A percentile compares a stretch with the other conserved stretches of the same genome.
These are phyloP conservation scores for Phoebastria nigripes DNA, from an alignment of 2,797 vertebrate genomes.

Conservation along the genomic window DNA sequence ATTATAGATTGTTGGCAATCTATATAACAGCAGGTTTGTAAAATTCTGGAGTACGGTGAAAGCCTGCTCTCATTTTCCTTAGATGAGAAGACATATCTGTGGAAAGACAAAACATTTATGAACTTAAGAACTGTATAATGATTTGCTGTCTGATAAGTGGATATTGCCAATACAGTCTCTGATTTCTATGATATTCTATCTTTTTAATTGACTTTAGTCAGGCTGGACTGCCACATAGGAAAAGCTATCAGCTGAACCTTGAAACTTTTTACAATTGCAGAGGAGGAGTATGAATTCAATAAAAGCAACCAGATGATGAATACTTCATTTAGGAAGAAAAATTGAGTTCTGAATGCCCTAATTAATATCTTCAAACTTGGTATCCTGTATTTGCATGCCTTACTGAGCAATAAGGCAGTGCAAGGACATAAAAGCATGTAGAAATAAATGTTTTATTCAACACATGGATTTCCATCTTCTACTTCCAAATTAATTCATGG, in stretches of 20 bases:
- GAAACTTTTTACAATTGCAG: neutral
- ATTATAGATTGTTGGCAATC: neutral
- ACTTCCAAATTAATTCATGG: neutral
- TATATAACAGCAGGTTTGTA: neutral
- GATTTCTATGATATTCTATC: neutral
- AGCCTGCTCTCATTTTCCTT: neutral
- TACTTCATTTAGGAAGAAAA: neutral
- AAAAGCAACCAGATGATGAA: neutral
- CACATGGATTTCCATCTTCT: neutral
- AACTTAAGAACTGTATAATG: neutral
- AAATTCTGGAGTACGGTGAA: neutral
- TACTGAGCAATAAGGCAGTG: neutral
- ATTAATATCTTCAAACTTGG: neutral
- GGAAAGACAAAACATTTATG: neutral
- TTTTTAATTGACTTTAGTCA: neutral
- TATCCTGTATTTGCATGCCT: neutral
- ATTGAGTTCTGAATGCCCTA: neutral
- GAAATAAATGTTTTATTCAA: neutral
- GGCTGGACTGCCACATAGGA: neutral
- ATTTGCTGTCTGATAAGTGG: neutral
- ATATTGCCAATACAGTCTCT: neutral
- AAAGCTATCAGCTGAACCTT: neutral
- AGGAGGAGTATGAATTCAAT: neutral
- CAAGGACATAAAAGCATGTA: neutral
- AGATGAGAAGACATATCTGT: neutral